Evolutionary conservation across 2,888 invertebrate species (phyloP), one percentile per base, ranked within the genome.

Genomic region (Drosophila anceps): DNA sequence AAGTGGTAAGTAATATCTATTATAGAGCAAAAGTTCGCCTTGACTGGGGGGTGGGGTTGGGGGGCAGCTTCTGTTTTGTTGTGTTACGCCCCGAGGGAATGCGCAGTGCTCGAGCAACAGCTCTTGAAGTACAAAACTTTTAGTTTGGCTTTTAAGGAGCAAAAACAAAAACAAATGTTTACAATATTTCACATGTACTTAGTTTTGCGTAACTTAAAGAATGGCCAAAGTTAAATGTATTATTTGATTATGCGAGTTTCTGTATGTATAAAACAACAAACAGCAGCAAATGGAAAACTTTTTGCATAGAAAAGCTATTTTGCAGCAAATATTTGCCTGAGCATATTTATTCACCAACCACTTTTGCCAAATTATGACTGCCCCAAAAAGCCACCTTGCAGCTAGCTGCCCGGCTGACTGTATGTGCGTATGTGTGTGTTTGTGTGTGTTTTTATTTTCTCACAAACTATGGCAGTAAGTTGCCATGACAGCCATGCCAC

Each of bases 291-390:
- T 67, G 48, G 41, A 57, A 72, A 69, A 76, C 69, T 79, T 80
- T 81, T 72, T 75, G 75, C 66, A 76, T 80, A 70, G 81, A 80
- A 81, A 75, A 88, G 61, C 76, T 71, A 83, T 84, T 88, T 76
- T 71, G 68, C 73, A 71, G 72, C 78, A 82, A 84, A 78, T 82
- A 88, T 88, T 85, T 88, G 71, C 68, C 68, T 58, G 41, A 86
- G 84, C 81, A 86, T 88, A 81, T 81, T 82, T 82, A 81, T 82
- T 79, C 62, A 72, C 69, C 68, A 82, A 73, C 71, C 82, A 79
- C 84, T 85, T 85, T 81, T 84, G 89, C 81, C 89, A 84, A 85
- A 85, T 85, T 85, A 85, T 84, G 84, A 86, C 79, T 84, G 66
- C 74, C 29, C 43, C 27, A 20, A 60, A 41, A 35, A n/a, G 18